Evolutionary conservation across 2,888 invertebrate genomes (phyloP).

Genomic region (Drosophila paracracens): DNA sequence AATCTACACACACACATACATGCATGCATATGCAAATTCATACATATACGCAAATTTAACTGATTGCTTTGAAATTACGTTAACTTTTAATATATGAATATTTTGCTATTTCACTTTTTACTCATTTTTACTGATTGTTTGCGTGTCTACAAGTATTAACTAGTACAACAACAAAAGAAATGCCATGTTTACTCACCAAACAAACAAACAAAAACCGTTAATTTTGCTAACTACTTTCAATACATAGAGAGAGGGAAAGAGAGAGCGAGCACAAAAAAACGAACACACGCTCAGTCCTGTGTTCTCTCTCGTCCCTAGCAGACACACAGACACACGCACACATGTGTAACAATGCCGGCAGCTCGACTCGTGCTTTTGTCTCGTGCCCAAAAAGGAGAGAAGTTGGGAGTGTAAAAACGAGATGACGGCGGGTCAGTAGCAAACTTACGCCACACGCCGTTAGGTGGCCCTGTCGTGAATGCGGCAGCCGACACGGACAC

Average conservation of each 20-base stretch:
- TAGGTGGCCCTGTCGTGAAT: conserved; percentile 80
- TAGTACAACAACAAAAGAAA: neutral
- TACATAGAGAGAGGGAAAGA: neutral
- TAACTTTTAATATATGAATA: neutral
- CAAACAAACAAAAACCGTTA: conserved; percentile 21
- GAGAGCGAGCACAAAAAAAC: conserved; percentile 38
- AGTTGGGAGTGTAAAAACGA: conserved; percentile 57
- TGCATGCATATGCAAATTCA: neutral
- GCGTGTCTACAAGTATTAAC: neutral
- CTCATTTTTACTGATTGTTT: neutral
- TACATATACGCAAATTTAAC: neutral
- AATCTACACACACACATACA: neutral
- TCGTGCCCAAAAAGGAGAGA: conserved; percentile 44
- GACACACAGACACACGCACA: conserved; percentile 31
- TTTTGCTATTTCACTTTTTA: neutral
- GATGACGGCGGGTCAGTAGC: conserved; percentile 77
- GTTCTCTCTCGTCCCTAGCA: conserved; percentile 33
- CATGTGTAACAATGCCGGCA: conserved; percentile 43
- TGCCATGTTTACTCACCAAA: conserved; percentile 5
- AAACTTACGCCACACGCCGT: conserved; percentile 83
- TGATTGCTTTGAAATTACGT: neutral
- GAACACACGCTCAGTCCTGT: conserved; percentile 11
- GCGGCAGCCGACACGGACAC: conserved; percentile 68
- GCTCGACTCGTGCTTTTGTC: conserved; percentile 52
- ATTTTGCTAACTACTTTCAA: conserved; percentile 33